These are phyloP conservation scores for Semnornis frantzii DNA, from an alignment of 2,113 vertebrate species.

Conservation along the genomic window DNA sequence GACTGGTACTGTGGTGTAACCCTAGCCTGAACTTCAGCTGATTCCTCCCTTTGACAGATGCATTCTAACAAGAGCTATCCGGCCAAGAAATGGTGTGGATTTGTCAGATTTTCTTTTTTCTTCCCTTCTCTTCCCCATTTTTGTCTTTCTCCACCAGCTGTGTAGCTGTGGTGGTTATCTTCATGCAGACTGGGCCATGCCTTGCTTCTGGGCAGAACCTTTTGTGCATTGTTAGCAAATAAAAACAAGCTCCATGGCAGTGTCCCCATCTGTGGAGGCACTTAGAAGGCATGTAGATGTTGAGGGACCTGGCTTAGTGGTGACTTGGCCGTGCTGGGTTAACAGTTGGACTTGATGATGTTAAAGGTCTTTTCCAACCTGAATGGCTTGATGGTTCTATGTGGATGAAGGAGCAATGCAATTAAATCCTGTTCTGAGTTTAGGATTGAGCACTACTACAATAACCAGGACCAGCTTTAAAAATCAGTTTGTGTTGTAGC, in stretches of 20 bases:
- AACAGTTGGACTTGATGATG: too few relatives aligned
- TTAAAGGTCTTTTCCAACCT: too few relatives aligned
- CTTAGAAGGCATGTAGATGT: too few relatives aligned
- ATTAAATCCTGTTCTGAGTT: rapidly evolving
- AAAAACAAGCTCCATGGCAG: too few relatives aligned
- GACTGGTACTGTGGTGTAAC: not conserved
- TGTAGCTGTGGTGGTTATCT: not conserved
- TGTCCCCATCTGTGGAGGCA: too few relatives aligned
- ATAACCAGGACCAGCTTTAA: not conserved
- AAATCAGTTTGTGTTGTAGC: not conserved
- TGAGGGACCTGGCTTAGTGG: too few relatives aligned
- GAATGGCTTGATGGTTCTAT: too few relatives aligned
- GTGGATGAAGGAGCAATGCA: not conserved
- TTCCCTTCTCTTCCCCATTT: too few relatives aligned
- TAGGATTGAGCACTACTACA: not conserved
- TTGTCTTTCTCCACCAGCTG: not conserved
- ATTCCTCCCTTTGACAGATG: not conserved
- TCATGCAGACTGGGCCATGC: not conserved
- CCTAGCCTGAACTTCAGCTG: not conserved
- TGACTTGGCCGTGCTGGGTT: too few relatives aligned
- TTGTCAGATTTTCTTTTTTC: not conserved
- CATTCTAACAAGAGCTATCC: not conserved
- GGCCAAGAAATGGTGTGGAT: not conserved
- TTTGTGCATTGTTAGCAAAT: not conserved
- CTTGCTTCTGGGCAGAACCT: not conserved